A percentile compares a stretch with the other conserved stretches of the same genome.
These are phyloP conservation scores for Anorthoa munda DNA, from an alignment of 2,888 invertebrate genomes.

Conservation along the genomic window DNA sequence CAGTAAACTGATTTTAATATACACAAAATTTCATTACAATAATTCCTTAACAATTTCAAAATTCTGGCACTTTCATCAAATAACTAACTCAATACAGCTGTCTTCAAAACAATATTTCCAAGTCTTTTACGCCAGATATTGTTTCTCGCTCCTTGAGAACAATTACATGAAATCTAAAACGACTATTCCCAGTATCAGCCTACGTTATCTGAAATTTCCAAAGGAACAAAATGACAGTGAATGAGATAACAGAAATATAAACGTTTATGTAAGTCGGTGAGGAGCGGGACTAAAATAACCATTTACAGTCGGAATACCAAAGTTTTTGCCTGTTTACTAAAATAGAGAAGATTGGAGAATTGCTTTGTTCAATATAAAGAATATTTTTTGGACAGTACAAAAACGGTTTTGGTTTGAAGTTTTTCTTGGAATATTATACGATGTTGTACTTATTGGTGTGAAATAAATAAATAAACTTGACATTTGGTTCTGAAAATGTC, in stretches of 20 bases:
- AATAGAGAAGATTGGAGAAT: not conserved
- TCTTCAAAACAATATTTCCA: slow-evolving; percentile 13
- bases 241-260: slow-evolving; percentile 42
- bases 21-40: not conserved
- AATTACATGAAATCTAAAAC: slow-evolving; percentile 40
- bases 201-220: slow-evolving; percentile 35
- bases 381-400: not conserved
- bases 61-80: not conserved
- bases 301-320: slow-evolving; percentile 5
- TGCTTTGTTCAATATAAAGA: not conserved
- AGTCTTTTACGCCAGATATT: slow-evolving; percentile 30
- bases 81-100: not conserved
- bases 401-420: not conserved
- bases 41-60: not conserved
- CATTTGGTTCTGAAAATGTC: too few species aligned
- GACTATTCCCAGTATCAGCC: slow-evolving; percentile 13
- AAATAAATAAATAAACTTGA: not conserved
- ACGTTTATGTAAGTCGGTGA: slow-evolving; percentile 26
- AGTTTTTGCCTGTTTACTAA: not conserved
- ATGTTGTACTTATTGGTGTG: too few species aligned
- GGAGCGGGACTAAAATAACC: slow-evolving; percentile 4
- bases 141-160: slow-evolving; percentile 3
- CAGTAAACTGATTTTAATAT: not conserved
- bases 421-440: not conserved
- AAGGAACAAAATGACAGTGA: slow-evolving; percentile 24